These are phyloP conservation scores for Thamnophis elegans DNA, from an alignment of 2,797 vertebrate genomes.

Conservation along the genomic window DNA sequence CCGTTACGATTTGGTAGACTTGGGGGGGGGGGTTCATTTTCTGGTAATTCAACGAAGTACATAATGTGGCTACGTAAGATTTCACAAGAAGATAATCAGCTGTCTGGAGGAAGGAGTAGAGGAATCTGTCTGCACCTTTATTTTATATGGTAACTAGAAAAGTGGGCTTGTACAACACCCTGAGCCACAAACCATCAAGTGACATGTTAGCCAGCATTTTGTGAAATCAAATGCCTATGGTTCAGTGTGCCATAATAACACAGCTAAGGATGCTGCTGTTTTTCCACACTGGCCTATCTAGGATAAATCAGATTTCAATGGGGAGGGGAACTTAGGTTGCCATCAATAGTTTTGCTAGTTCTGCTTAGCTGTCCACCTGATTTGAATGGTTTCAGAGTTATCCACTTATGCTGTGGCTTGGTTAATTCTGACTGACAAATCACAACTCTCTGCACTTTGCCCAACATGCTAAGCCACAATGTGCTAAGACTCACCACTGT, in stretches of 20 bases:
- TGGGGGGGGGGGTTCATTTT: background rate
- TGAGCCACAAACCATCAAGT: background rate
- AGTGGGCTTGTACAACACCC: background rate
- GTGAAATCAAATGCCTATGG: background rate
- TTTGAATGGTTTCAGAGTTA: background rate
- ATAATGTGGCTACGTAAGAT: background rate
- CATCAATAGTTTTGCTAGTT: background rate
- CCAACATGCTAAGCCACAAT: background rate
- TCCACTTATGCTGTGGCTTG: background rate
- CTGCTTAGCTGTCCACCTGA: background rate
- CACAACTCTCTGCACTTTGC: background rate
- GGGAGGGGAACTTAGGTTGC: background rate
- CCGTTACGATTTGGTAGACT: background rate
- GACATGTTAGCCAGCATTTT: background rate
- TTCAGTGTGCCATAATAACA: background rate
- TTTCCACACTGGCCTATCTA: background rate
- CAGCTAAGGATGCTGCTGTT: background rate
- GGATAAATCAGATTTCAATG: background rate
- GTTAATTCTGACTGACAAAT: background rate
- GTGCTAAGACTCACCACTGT: background rate
- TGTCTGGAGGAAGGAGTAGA: background rate
- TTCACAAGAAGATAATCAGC: background rate
- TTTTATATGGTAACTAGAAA: background rate
- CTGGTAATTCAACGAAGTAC: background rate
- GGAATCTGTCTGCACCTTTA: background rate